Percentiles rank a stretch among this genome's conserved stretches.
These are phyloP conservation scores for Sphaerodactylus townsendi DNA, from an alignment of 2,113 vertebrate genomes.

Conservation along the genomic window DNA sequence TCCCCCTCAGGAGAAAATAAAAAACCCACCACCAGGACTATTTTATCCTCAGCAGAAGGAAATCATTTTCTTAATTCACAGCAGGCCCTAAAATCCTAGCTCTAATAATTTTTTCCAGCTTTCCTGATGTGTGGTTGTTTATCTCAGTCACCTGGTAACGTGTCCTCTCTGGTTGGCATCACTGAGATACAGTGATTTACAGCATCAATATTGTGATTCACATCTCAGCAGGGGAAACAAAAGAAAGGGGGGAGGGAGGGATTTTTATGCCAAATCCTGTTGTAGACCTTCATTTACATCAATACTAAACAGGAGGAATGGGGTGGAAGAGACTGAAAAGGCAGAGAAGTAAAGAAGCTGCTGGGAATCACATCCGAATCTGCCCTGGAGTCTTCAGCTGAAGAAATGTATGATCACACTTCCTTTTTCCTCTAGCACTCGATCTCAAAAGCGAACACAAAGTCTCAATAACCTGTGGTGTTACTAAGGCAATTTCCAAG, in stretches of 20 bases:
- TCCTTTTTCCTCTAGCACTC: constrained; percentile 8
- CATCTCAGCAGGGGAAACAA: constrained; percentile 27
- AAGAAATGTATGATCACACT: constrained; percentile 19
- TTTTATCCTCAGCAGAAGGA: constrained; percentile 47
- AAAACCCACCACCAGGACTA: neutral
- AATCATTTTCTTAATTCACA: constrained; percentile 60
- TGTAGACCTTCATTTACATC: constrained; percentile 27
- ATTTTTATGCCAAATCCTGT: constrained; percentile 2
- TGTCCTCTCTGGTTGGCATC: constrained; percentile 25
- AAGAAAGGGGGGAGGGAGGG: neutral
- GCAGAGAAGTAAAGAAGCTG: neutral
- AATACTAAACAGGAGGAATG: constrained; percentile 34
- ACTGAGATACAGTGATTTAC: constrained; percentile 46
- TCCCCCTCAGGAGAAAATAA: neutral
- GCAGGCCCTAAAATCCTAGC: constrained; percentile 45
- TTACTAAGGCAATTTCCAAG: constrained; percentile 38
- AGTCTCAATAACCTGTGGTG: constrained; percentile 34
- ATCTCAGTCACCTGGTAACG: constrained; percentile 44
- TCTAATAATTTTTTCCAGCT: constrained; percentile 12
- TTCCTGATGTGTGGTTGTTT: constrained; percentile 46
- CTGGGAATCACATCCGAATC: neutral
- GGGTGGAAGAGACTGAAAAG: neutral
- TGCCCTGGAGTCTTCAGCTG: constrained; percentile 6
- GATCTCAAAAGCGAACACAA: constrained; percentile 35
- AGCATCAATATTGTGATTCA: constrained; percentile 18